A percentile compares a stretch with the other conserved stretches of the same genome.
Conservation (phyloP, 2,113 vertebrate genomes). For the Dolichallabes microphthalmus region DNA sequence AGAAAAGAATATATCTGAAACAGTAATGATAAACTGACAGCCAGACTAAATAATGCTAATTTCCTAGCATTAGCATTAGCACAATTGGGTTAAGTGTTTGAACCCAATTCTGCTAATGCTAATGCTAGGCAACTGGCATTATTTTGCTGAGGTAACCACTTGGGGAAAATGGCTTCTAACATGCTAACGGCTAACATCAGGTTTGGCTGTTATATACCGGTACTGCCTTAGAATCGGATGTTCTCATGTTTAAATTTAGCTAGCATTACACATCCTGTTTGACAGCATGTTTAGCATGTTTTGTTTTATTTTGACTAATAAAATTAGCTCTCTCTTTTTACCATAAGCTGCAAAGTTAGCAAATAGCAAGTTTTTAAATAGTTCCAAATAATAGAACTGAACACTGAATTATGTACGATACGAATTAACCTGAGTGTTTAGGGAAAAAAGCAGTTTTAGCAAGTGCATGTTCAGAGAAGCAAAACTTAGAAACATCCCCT, state of each 20-base stretch:
- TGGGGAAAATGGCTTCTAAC: not conserved
- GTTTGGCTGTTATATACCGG: not conserved
- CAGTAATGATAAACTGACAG: not conserved
- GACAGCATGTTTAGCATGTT: not conserved
- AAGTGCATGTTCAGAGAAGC: not conserved
- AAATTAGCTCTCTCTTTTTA: not conserved
- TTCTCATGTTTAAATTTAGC: not conserved
- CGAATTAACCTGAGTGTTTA: not conserved
- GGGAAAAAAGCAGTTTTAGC: not conserved
- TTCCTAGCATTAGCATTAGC: no score
- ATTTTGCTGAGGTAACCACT: not conserved
- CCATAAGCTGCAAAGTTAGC: not conserved
- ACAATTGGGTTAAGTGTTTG: no score
- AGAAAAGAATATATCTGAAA: not conserved
- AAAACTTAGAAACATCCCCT: slow-evolving; percentile 8
- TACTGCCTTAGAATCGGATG: not conserved
- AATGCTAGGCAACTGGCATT: not conserved
- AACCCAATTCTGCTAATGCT: not conserved
- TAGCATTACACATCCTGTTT: not conserved
- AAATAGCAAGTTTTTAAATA: not conserved
- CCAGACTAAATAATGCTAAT: no score
- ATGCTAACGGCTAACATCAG: not conserved
- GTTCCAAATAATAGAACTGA: not conserved
- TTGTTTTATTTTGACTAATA: not conserved
- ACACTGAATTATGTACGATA: not conserved